Percentiles rank a stretch among this genome's conserved stretches.
Conservation (phyloP, 1,140 invertebrate species). For the Saccostrea cuccullata region DNA sequence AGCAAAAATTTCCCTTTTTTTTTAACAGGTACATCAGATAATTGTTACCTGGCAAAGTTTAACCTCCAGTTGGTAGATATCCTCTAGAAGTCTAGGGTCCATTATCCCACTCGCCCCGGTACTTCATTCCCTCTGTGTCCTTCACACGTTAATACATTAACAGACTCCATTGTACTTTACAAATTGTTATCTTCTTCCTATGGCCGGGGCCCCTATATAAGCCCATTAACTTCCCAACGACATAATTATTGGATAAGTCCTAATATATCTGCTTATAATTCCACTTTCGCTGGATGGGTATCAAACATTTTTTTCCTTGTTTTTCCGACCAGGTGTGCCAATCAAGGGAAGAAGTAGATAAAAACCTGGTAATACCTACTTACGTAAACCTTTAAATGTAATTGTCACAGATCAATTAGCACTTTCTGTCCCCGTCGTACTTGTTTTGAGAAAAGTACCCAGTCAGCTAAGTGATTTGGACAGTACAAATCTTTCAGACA, state of each 20-base stretch:
- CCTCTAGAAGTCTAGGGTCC: conserved; percentile 54
- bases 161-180: conserved; percentile 20
- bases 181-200: conserved; percentile 19
- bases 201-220: neutral
- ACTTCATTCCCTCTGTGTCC: neutral
- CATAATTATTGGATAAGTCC: conserved; percentile 35
- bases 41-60: conserved; percentile 54
- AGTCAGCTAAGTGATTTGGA: neutral
- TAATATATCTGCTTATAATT: neutral
- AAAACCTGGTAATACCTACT: neutral
- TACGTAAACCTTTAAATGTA: neutral
- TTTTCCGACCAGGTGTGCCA: conserved; percentile 12
- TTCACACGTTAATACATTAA: conserved; percentile 2
- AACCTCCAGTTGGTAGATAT: conserved; percentile 57
- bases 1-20: too few relatives aligned
- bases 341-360: neutral
- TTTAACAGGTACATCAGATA: neutral
- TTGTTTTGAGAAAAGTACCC: neutral
- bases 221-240: conserved; percentile 23
- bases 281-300: neutral
- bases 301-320: neutral
- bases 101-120: neutral
- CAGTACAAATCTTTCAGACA: neutral
- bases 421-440: neutral
- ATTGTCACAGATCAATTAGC: conserved; percentile 29